Percentiles rank a stretch among this genome's conserved stretches.
phyloP scores from a whole-genome alignment of 2,888 invertebrate genomes.

The Papilio gigon region DNA sequence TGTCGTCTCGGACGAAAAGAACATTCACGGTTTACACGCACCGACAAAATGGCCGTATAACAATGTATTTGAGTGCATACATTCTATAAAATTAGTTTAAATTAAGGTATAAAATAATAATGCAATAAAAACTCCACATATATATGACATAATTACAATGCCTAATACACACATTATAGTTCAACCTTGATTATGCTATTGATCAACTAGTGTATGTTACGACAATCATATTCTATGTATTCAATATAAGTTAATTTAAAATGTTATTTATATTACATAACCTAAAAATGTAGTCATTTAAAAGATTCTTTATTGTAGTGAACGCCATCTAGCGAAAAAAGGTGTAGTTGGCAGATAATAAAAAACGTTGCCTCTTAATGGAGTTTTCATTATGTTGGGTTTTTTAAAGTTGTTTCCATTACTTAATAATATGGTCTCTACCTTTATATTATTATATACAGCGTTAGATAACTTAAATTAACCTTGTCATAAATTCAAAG shows the following conservation, averaged over 20 bases:
- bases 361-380: neutral
- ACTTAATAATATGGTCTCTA: neutral
- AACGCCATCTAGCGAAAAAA: slow-evolving; percentile 32
- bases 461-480: neutral
- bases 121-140: neutral
- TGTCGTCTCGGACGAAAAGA: slow-evolving; percentile 53
- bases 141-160: neutral
- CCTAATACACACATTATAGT: neutral
- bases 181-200: neutral
- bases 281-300: neutral
- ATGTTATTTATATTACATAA: neutral
- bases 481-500: neutral
- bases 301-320: neutral
- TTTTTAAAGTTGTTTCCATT: neutral
- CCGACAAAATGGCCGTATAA: slow-evolving; percentile 31
- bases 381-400: neutral
- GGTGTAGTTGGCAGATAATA: neutral
- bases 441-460: neutral
- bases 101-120: neutral
- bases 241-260: neutral
- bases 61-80: slow-evolving; percentile 15
- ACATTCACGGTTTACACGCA: slow-evolving; percentile 36
- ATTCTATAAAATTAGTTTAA: neutral
- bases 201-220: too few species aligned
- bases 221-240: neutral